Evolutionary conservation across 2,888 invertebrate genomes (phyloP).

Genomic region (Rhagonycha fulva): DNA sequence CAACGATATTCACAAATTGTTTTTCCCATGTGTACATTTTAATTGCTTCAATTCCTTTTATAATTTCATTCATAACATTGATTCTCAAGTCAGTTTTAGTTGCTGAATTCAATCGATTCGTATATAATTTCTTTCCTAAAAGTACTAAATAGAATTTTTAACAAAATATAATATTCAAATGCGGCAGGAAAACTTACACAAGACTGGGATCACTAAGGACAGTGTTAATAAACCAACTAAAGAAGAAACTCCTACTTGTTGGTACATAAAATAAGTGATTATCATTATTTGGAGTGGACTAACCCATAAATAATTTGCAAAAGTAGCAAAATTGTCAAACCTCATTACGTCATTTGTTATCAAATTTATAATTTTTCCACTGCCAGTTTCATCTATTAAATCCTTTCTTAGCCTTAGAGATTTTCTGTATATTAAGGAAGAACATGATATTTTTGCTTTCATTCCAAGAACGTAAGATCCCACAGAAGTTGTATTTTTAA

Average conservation of each 20-base stretch:
- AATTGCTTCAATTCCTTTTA: conserved; percentile 87
- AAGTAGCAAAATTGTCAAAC: conserved; percentile 81
- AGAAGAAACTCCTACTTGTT: conserved; percentile 63
- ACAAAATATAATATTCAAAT: too few species aligned
- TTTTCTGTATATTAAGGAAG: conserved; percentile 85
- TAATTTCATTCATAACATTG: conserved; percentile 86
- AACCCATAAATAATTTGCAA: conserved; percentile 81
- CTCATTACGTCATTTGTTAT: conserved; percentile 93
- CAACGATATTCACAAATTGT: conserved; percentile 80
- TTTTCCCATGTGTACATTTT: conserved; percentile 98
- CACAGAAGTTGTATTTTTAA: conserved; percentile 42
- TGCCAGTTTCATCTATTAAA: conserved; percentile 76
- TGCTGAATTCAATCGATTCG: conserved; percentile 75
- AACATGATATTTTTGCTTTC: conserved; percentile 83
- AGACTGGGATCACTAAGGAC: conserved; percentile 56
- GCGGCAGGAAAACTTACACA: too few species aligned
- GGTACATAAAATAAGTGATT: conserved; percentile 75
- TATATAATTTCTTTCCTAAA: conserved; percentile 74
- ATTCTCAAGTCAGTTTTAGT: conserved; percentile 84
- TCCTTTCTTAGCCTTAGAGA: conserved; percentile 60
- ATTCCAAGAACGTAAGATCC: conserved; percentile 80
- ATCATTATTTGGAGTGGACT: conserved; percentile 80
- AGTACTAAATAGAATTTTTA: conserved; percentile 43
- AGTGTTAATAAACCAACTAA: conserved; percentile 62
- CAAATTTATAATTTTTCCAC: conserved; percentile 82